Base-by-base conservation (phyloP, 2,888 invertebrate genomes). In the Entomobrya proxima region DNA sequence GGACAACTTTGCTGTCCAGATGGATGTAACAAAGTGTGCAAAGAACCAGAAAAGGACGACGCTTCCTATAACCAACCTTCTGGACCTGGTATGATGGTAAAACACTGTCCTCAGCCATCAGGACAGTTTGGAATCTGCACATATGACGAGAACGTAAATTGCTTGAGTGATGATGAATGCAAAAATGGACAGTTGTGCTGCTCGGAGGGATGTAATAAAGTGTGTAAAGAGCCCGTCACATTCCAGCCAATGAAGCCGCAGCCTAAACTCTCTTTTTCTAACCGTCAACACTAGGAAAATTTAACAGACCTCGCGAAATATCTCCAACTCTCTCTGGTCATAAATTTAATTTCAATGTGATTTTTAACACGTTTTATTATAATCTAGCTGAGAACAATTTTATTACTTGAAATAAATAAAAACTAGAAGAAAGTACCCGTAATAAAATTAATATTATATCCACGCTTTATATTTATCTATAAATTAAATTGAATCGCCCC, bases 191-290 rank as follows among this genome's bases (percentile, higher is more conserved):
- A 86, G 24, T 21, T 82, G 50, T 86, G 86, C 44, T 86, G 86
- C 32, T 35, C 58, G 0, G 86, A 86, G 1, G 86, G 86, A 35
- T 86, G 86, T 30, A 82, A 82, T 37, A 77, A 72, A 61, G 61
- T 82, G 30, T 86, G 86, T 44, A 81, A 86, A 74, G 82, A 77
- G 2, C 86, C 86, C 1, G 86, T 83, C 37, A 72, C 76, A 24
- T 78, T 78, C 74, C 78, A 78, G 18, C 84, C 84, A 27, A 3
- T 84, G 13, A 84, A 77, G 32, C 58, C 84, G 7, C 21, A 84
- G 27, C 44, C 77, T 44, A 84, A 84, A 30, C 0, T 2, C 4
- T 15, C 24, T 40, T 21, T 27, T 2, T 15, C 32, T 1, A 55
- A 13, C 4, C 2, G 21, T 27, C 5, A 15, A n/a, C 15, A 47